Evolutionary conservation across 2,113 vertebrate species (phyloP), one percentile per base, ranked within the genome.

Genomic region (Nanorana parkeri): DNA sequence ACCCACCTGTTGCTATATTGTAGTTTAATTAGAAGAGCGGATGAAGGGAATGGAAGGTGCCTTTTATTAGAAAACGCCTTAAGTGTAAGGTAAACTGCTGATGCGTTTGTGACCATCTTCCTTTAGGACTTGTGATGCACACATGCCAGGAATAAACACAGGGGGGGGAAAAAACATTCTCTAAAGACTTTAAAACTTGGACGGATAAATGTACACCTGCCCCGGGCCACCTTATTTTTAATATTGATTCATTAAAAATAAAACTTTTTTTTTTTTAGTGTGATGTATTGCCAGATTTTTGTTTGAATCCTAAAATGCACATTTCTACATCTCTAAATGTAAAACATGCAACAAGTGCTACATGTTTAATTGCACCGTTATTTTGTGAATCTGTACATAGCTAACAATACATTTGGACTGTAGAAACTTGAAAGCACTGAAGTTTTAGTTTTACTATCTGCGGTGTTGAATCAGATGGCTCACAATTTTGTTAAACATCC

Each of bases 41-140:
- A 93, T 90, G 90, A 88, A 92, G 89, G 89, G 87, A 91, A 91
- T 91, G 90, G 87, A 87, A 93, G 91, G 93, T 94, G 93, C 92
- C 92, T 94, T 91, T 47, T 94, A 83, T 85, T 89, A 88, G 83
- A 76, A 81, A 78, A 54, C 77, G 51, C 54, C 71, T 74, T 21
- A 74, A 23, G 20, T 28, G 15, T 26, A 55, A 71, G 20, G 15
- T 41, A 61, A 75, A 21, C 69, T 73, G 20, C 26, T 56, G 69
- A 55, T 55, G 21, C 56, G 41, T 47, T 47, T 47, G 41, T 47
- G 1, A 26, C n/a, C 23, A 63, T 15, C n/a, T 61, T 63, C 21
- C n/a, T 26, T 15, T 63, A 63, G 24, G 24, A 15, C 15, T 15
- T 24, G 41, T 47, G 41, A 63, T 71, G 20, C 54, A 71, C 51